Evolutionary conservation across 2,888 invertebrate genomes (phyloP).

Genomic region (Cistogaster globosa): DNA sequence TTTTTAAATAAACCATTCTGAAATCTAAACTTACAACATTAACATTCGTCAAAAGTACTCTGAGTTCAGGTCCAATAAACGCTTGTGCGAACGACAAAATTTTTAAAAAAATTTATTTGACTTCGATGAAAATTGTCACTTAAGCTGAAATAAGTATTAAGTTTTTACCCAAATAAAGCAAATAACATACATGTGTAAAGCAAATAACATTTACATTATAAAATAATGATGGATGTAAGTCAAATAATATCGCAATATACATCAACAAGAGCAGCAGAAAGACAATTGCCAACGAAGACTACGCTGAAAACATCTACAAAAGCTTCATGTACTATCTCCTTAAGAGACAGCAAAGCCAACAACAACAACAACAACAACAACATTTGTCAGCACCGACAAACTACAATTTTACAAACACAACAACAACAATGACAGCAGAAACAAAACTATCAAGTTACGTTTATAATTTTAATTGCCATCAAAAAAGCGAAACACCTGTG

Average conservation of each 20-base stretch:
- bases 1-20: too few relatives aligned
- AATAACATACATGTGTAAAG: too few relatives aligned
- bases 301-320: conserved; percentile 64
- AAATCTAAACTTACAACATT: too few relatives aligned
- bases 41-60: too few relatives aligned
- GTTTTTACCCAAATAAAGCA: too few relatives aligned
- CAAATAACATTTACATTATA: conserved; percentile 51
- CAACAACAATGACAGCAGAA: conserved; percentile 48
- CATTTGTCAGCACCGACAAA: conserved; percentile 60
- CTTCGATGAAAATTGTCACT: too few relatives aligned
- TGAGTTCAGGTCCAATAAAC: too few relatives aligned
- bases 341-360: conserved; percentile 66
- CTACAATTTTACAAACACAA: conserved; percentile 53
- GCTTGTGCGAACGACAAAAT: too few relatives aligned
- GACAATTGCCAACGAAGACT: conserved; percentile 57
- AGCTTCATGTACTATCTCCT: conserved; percentile 72
- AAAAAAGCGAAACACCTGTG: conserved; percentile 82
- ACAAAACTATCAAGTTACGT: conserved; percentile 74
- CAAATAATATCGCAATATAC: conserved; percentile 60
- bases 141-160: too few relatives aligned
- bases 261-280: conserved; percentile 49
- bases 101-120: too few relatives aligned
- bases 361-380: too few relatives aligned
- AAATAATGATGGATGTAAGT: conserved; percentile 53
- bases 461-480: conserved; percentile 83